These are phyloP conservation scores for Zaprionus africanus DNA, from an alignment of 1,140 invertebrate species.

Conservation along the genomic window DNA sequence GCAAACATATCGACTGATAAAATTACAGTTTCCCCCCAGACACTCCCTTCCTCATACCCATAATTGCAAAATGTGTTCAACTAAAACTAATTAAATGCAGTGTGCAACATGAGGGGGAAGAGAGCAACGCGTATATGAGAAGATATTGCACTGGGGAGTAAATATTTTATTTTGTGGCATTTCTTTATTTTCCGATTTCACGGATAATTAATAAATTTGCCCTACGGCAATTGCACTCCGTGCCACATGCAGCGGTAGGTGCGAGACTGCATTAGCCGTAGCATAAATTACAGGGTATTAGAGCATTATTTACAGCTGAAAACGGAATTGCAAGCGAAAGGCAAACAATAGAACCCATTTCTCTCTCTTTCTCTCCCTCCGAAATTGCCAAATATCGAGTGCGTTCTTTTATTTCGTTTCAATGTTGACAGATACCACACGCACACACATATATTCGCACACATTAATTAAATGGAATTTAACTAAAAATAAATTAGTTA, in stretches of 20 bases:
- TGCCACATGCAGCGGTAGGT: too few relatives aligned
- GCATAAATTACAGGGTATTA: constrained; percentile 2
- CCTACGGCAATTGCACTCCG: background rate
- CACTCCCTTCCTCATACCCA: background rate
- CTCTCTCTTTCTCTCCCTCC: background rate
- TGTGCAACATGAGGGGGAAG: background rate
- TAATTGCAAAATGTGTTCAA: constrained; percentile 23
- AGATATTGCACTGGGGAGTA: background rate
- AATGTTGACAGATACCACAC: constrained; percentile 28
- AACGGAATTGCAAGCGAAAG: background rate
- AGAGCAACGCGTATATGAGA: too few relatives aligned
- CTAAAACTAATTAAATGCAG: constrained; percentile 29
- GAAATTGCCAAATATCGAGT: constrained; percentile 15
- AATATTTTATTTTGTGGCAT: background rate
- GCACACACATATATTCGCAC: background rate
- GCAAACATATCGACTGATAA: constrained; percentile 20
- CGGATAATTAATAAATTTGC: background rate
- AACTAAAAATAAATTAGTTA: constrained; percentile 27
- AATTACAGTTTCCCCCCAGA: background rate
- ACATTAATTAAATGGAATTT: constrained; percentile 28
- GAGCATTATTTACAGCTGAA: background rate
- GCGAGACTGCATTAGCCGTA: background rate
- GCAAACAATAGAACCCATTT: constrained; percentile 10
- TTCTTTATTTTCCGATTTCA: background rate
- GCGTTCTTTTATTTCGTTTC: constrained; percentile 5